Evolutionary conservation across 2,113 vertebrate species (phyloP).

Genomic region (Nannospalax galili): DNA sequence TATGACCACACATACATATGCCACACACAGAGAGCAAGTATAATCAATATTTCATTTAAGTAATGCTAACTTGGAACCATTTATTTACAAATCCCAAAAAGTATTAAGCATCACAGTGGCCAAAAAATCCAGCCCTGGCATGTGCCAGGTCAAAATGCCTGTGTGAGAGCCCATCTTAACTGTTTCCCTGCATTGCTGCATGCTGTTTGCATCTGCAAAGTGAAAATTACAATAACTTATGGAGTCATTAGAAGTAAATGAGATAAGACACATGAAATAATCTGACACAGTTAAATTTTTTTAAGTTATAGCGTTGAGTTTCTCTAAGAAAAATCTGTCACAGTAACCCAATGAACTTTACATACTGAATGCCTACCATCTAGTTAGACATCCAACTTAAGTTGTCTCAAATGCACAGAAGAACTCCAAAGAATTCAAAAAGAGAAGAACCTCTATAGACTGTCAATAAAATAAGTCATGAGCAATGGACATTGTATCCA

Average conservation of each 20-base stretch:
- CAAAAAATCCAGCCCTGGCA: background rate
- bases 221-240: background rate
- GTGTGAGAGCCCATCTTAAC: background rate
- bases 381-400: conserved; percentile 8
- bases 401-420: background rate
- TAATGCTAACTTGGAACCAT: conserved; percentile 30
- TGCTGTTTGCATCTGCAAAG: background rate
- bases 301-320: conserved; percentile 17
- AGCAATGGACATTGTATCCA: background rate
- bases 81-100: conserved; percentile 51
- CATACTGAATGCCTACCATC: background rate
- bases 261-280: background rate
- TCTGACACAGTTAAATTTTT: background rate
- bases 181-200: background rate
- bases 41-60: conserved; percentile 30
- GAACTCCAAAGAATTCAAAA: conserved; percentile 30
- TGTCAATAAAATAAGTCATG: background rate
- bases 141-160: background rate
- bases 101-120: background rate
- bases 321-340: conserved; percentile 34
- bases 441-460: background rate
- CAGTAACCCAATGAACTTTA: background rate
- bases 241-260: conserved; percentile 12
- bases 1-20: background rate
- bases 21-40: background rate